phyloP scores from a whole-genome alignment of 2,797 vertebrate species.

The Cirrhinus mrigala region DNA sequence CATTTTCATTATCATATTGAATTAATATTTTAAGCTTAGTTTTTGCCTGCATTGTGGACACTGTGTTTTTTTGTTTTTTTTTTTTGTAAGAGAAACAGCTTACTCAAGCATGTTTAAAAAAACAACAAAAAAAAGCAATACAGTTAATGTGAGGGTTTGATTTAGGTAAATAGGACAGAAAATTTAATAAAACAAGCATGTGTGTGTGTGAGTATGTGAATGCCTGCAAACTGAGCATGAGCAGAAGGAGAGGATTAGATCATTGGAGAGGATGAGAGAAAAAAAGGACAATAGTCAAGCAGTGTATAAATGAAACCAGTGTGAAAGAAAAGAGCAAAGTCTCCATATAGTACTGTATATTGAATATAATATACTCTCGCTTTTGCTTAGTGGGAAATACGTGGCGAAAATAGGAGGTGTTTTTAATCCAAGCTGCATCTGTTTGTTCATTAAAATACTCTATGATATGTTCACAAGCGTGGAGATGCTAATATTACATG shows the following conservation, averaged over 20 bases:
- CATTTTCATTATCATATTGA: neutral
- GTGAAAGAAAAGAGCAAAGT: neutral
- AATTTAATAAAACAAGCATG: neutral
- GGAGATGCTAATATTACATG: neutral
- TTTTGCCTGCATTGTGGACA: neutral
- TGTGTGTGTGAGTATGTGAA: neutral
- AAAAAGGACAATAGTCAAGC: constrained; percentile 19
- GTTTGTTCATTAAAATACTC: neutral
- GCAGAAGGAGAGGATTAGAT: neutral
- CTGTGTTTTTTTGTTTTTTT: neutral
- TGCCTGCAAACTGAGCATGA: neutral
- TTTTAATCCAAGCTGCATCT: neutral
- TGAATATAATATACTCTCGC: neutral
- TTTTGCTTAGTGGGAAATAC: neutral
- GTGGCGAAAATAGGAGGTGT: neutral
- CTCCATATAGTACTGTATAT: neutral
- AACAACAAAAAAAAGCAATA: neutral
- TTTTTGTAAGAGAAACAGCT: neutral
- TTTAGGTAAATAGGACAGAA: neutral
- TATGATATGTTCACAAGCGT: neutral
- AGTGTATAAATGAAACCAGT: constrained; percentile 2
- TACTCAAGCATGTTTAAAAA: neutral
- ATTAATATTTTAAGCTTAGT: neutral
- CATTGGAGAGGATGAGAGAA: neutral
- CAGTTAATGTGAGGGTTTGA: neutral